Percentiles rank a stretch among this genome's conserved stretches.
Conservation (phyloP, 1,140 invertebrate species). For the Armadillidium nasatum region DNA sequence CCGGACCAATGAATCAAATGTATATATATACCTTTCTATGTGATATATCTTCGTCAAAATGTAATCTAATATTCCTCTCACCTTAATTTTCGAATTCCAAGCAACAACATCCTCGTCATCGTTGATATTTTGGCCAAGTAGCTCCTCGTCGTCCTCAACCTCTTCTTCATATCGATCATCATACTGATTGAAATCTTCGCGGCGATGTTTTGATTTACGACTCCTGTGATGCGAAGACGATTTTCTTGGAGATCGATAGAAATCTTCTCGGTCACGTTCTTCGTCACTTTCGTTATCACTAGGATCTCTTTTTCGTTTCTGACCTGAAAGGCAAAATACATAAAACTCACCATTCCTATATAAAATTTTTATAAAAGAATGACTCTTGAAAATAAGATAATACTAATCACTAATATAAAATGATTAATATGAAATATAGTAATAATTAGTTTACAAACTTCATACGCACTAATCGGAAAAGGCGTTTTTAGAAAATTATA, state of each 20-base stretch:
- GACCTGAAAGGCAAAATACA: not conserved
- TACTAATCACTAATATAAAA: too few species aligned
- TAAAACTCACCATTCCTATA: too few species aligned
- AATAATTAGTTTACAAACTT: too few species aligned
- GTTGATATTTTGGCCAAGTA: constrained; percentile 19
- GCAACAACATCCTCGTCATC: constrained; percentile 36
- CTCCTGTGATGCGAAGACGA: not conserved
- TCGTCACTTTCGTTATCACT: constrained; percentile 14
- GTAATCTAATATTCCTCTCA: not conserved
- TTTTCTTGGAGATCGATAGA: not conserved
- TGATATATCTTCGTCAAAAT: too few species aligned
- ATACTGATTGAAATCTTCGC: not conserved
- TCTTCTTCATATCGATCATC: constrained; percentile 17
- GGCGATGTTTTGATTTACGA: not conserved
- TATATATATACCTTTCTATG: too few species aligned
- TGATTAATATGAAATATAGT: too few species aligned
- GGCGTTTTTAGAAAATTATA: too few species aligned
- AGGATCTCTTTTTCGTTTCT: constrained; percentile 21
- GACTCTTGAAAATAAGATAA: too few species aligned
- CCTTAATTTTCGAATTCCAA: constrained; percentile 40
- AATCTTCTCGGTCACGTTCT: not conserved
- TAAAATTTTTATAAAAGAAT: too few species aligned
- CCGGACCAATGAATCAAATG: too few species aligned
- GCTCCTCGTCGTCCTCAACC: constrained; percentile 31
- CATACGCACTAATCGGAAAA: too few species aligned